Conservation (phyloP, 2,797 vertebrate genomes). For the Sparus aurata region DNA sequence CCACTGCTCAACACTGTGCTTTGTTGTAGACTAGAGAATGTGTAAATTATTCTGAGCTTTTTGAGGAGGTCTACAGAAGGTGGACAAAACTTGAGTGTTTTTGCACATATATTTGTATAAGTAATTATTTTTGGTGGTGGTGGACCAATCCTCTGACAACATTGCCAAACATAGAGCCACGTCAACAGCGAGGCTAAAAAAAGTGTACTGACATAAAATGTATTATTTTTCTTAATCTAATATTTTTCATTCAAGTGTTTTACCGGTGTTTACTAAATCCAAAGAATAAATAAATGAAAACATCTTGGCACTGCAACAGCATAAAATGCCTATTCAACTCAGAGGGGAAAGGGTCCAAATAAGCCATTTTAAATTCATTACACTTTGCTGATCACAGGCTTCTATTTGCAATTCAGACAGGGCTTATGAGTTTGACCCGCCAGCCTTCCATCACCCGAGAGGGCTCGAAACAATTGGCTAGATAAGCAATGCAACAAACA, state of each 20-base stretch:
- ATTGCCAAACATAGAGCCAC: neutral
- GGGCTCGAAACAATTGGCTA: conserved; percentile 44
- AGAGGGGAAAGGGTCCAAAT: conserved; percentile 22
- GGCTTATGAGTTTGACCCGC: conserved; percentile 55
- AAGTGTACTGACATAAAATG: neutral
- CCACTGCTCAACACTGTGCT: too few relatives aligned
- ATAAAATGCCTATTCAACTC: conserved; percentile 11
- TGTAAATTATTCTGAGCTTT: too few relatives aligned
- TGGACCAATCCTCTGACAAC: too few relatives aligned
- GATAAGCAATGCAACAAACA: conserved; percentile 62
- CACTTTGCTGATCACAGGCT: conserved; percentile 48
- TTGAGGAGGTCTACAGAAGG: too few relatives aligned
- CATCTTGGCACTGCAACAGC: neutral
- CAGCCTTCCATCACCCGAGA: conserved; percentile 47
- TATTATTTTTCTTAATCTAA: too few relatives aligned
- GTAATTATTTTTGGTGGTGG: too few relatives aligned
- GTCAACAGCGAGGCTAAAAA: neutral
- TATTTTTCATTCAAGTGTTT: neutral
- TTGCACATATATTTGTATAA: too few relatives aligned
- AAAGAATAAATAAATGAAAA: conserved; percentile 10
- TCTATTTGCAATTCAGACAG: conserved; percentile 56
- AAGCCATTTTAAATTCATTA: conserved; percentile 59
- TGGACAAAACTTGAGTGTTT: too few relatives aligned
- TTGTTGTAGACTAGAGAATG: too few relatives aligned
- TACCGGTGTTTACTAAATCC: neutral